Evolutionary conservation across 2,113 vertebrate genomes (phyloP), one percentile per base, ranked within the genome.

Genomic region (Morphnarchus princeps): DNA sequence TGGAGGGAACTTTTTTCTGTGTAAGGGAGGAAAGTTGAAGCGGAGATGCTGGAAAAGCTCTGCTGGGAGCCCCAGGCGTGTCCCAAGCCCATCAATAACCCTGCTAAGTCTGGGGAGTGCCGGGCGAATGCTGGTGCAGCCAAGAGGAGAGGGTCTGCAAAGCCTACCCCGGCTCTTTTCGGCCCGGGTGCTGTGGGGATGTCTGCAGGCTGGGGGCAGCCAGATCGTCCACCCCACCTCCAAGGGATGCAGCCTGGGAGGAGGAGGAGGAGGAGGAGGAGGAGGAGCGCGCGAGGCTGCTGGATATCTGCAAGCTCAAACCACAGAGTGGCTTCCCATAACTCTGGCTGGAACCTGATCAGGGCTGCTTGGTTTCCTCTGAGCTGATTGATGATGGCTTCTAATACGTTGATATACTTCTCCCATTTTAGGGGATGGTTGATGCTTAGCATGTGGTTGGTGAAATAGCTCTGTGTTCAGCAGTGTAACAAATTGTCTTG

Each of bases 21-120:
- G 82, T 38, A 66, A 79, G 42, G 42, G 59, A 58, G 58, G 34
- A 40, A 54, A 78, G 29, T 1, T 71, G 70, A 42, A 63, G 59
- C 0, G 0, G 65, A 90, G 62, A 25, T 0, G 1, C 43, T 43
- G 59, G 29, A 45, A 74, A 63, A 59, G 16, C 36, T 43, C 67
- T 0, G 0, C 34, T 38, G 86, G 49, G 63, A 97, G 49, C 29
- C 63, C 10, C 40, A 66, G 13, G 21, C 36, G 0, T 67, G 63
- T 66, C 95, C 81, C n/a, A 34, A 66, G 20, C 11, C 43, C 32
- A 18, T 69, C 59, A 26, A 15, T 16, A 80, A 3, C 16, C 36
- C 54, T 69, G 76, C 80, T 91, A 70, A n/a, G 22, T 2, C 61
- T 74, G 69, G 42, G 42, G 38, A 58, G 10, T 1, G 4, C 67